phyloP scores from a whole-genome alignment of 2,797 vertebrate species.

The Fratercula arctica region DNA sequence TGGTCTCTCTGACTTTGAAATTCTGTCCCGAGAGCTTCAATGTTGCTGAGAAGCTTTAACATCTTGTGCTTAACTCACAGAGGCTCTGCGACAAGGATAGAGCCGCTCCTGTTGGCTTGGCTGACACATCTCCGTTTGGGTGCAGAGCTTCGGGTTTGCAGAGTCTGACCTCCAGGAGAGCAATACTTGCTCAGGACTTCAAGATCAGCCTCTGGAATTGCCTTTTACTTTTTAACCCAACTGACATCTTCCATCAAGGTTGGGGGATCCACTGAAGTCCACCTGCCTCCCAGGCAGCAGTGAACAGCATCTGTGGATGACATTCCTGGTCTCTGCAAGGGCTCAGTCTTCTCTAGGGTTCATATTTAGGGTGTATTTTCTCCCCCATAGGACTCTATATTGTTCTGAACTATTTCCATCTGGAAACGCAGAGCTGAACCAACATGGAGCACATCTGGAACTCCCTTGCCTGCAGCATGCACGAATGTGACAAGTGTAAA shows the following conservation, averaged over 20 bases:
- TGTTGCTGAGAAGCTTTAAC: background rate
- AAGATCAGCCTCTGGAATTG: background rate
- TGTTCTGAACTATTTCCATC: background rate
- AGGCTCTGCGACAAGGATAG: background rate
- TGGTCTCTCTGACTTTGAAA: background rate
- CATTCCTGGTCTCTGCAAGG: background rate
- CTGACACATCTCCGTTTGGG: background rate
- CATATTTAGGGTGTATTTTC: background rate
- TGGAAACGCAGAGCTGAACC: background rate
- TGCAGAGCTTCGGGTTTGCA: background rate
- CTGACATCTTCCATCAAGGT: background rate
- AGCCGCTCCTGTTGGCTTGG: rapidly evolving
- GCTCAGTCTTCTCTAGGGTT: background rate
- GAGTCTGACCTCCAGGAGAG: background rate
- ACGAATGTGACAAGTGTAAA: background rate
- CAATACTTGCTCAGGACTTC: background rate
- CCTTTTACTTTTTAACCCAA: background rate
- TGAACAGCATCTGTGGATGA: background rate
- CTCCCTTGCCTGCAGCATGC: background rate
- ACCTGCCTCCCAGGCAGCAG: background rate
- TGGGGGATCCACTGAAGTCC: background rate
- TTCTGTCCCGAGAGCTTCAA: background rate
- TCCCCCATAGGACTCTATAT: background rate
- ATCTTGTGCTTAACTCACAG: background rate
- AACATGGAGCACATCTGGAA: background rate